phyloP scores from a whole-genome alignment of 2,888 invertebrate species.

The Ernsta delagoae region DNA sequence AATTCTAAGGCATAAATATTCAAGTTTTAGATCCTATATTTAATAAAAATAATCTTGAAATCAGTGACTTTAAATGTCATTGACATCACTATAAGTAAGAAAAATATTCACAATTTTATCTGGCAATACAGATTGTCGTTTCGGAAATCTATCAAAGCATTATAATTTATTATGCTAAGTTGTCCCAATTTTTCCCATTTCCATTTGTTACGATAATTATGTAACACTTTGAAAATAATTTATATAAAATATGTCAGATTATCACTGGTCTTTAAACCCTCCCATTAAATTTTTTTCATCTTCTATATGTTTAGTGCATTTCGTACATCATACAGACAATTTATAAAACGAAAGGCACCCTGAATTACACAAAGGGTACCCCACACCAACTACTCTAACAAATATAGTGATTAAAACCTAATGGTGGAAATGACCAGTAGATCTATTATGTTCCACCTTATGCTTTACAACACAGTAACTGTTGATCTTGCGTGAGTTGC shows the following conservation, averaged over 20 bases:
- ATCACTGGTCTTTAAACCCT: conserved; percentile 66
- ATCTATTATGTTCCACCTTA: conserved; percentile 59
- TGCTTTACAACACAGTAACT: conserved; percentile 58
- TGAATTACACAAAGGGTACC: conserved; percentile 80
- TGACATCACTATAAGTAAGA: conserved; percentile 79
- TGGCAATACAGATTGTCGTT: conserved; percentile 83
- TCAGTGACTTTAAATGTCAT: conserved; percentile 82
- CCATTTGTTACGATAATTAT: conserved; percentile 75
- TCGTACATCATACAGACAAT: conserved; percentile 92
- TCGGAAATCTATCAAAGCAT: conserved; percentile 73
- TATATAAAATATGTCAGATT: conserved; percentile 78
- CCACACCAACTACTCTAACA: conserved; percentile 84
- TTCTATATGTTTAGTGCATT: conserved; percentile 96
- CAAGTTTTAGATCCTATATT: conserved; percentile 74
- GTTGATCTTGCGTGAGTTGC: conserved; percentile 50
- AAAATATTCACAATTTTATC: conserved; percentile 85
- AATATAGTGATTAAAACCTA: conserved; percentile 81
- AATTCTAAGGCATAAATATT: conserved; percentile 76
- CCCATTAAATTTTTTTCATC: conserved; percentile 83
- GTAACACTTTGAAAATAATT: conserved; percentile 61
- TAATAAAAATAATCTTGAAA: conserved; percentile 78
- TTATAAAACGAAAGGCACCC: conserved; percentile 82
- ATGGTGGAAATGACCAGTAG: conserved; percentile 64
- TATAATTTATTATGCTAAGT: conserved; percentile 78
- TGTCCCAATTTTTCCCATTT: conserved; percentile 74